These are phyloP conservation scores for Catonia carolina DNA, from an alignment of 2,888 invertebrate species.

Conservation along the genomic window DNA sequence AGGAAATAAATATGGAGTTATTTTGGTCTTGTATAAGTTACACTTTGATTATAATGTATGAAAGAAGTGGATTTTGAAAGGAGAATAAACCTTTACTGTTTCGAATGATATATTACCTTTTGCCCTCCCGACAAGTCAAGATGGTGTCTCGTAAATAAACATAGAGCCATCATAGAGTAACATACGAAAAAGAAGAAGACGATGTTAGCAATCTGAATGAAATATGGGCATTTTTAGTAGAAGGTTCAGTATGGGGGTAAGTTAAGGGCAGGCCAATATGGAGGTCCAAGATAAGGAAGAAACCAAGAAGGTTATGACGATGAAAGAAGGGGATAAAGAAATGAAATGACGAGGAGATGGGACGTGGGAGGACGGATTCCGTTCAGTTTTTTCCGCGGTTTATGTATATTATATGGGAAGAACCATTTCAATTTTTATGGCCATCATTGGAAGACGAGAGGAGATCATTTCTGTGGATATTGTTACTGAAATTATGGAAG, in stretches of 20 bases:
- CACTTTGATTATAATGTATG: too few relatives aligned
- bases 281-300: conserved; percentile 32
- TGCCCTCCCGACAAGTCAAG: too few relatives aligned
- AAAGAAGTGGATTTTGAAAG: too few relatives aligned
- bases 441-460: conserved; percentile 29
- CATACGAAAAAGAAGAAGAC: too few relatives aligned
- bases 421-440: conserved; percentile 33
- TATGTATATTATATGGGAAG: conserved; percentile 26
- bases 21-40: too few relatives aligned
- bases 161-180: too few relatives aligned
- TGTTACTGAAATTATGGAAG: background rate
- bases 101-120: too few relatives aligned
- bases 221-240: conserved; percentile 33
- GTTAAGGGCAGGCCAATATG: conserved; percentile 34
- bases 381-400: conserved; percentile 19
- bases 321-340: background rate
- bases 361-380: too few relatives aligned
- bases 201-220: conserved; percentile 29
- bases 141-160: too few relatives aligned
- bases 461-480: conserved; percentile 21
- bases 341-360: conserved; percentile 16
- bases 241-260: background rate
- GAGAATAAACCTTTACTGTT: too few relatives aligned
- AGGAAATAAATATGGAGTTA: too few relatives aligned
- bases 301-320: conserved; percentile 4